These are phyloP conservation scores for Amiota communis DNA, from an alignment of 2,888 invertebrate species.

Conservation along the genomic window DNA sequence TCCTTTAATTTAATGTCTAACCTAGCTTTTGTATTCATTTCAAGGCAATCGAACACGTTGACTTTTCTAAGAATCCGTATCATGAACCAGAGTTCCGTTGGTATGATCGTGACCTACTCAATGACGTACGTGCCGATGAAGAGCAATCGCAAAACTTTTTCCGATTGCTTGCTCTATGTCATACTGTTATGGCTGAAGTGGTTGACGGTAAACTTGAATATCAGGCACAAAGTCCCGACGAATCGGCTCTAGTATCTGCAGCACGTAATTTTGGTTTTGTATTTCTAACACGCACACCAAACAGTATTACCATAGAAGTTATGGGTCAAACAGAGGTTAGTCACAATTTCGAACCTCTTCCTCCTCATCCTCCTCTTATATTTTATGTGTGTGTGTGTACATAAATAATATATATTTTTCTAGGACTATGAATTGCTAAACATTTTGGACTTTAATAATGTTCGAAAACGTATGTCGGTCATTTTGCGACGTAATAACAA, in stretches of 20 bases:
- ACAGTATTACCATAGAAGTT: slow-evolving; percentile 93
- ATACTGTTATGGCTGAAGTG: slow-evolving; percentile 98
- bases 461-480: slow-evolving; percentile 99
- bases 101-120: slow-evolving; percentile 89
- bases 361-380: no score
- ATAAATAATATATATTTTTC: slow-evolving; percentile 42
- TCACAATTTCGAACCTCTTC: not conserved
- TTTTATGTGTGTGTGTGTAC: not conserved
- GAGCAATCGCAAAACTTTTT: slow-evolving; percentile 89
- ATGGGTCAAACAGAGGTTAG: slow-evolving; percentile 83
- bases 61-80: slow-evolving; percentile 95
- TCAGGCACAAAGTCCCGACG: slow-evolving; percentile 98
- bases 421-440: slow-evolving; percentile 95
- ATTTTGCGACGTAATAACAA: slow-evolving; percentile 87
- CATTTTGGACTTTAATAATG: slow-evolving; percentile 99
- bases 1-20: no score
- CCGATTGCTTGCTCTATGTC: slow-evolving; percentile 93
- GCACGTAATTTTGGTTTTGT: slow-evolving; percentile 99
- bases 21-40: slow-evolving; percentile 22
- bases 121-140: slow-evolving; percentile 85
- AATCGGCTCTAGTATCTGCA: slow-evolving; percentile 96
- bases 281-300: slow-evolving; percentile 93
- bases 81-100: slow-evolving; percentile 95
- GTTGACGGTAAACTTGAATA: slow-evolving; percentile 81
- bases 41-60: slow-evolving; percentile 85